phyloP scores from a whole-genome alignment of 2,797 vertebrate species.

The Botia kubotai region DNA sequence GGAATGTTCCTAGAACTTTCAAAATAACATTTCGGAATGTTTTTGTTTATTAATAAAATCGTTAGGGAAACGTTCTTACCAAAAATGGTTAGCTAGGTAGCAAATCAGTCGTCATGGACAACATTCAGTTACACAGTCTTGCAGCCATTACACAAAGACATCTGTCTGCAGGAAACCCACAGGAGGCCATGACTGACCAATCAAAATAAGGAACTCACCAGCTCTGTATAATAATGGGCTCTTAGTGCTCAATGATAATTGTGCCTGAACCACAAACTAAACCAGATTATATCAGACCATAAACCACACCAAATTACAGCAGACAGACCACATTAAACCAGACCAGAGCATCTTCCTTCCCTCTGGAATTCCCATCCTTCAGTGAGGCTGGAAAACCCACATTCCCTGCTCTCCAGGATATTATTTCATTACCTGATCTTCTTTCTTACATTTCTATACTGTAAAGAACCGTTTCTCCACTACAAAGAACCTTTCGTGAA shows the following conservation, averaged over 20 bases:
- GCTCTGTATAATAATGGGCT: not conserved
- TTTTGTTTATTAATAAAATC: not conserved
- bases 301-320: constrained; percentile 7
- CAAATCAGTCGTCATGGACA: not conserved
- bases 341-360: constrained; percentile 53
- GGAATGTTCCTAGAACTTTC: too few relatives aligned
- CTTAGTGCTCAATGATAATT: not conserved
- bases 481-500: too few relatives aligned
- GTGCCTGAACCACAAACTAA: not conserved
- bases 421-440: constrained; percentile 41
- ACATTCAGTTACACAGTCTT: not conserved
- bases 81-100: not conserved
- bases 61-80: too few relatives aligned
- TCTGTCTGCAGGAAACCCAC: not conserved
- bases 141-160: not conserved
- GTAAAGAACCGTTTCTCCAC: too few relatives aligned
- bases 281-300: constrained; percentile 21
- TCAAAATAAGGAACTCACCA: not conserved
- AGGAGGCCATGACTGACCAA: not conserved
- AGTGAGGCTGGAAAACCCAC: constrained; percentile 54
- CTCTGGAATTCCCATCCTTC: constrained; percentile 50
- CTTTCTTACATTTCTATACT: too few relatives aligned
- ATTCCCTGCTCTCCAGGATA: constrained; percentile 45
- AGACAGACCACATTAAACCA: not conserved
- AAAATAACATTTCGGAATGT: too few relatives aligned